Conservation (phyloP, 2,113 vertebrate species). For the Colossoma macropomum region DNA sequence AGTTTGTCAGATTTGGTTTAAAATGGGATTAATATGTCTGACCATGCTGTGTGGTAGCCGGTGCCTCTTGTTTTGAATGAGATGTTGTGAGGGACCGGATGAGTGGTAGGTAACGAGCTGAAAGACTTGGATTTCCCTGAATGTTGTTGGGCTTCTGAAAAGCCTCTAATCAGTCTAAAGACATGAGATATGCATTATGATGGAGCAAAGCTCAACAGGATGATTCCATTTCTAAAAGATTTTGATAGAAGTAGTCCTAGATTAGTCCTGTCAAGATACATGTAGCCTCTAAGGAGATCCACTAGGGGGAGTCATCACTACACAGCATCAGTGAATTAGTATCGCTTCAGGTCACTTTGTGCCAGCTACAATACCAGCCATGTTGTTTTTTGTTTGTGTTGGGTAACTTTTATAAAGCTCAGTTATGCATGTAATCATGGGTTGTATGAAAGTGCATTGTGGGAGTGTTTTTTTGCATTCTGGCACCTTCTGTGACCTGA, state of each 20-base stretch:
- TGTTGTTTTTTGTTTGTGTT: neutral
- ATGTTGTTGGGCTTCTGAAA: neutral
- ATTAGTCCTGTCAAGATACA: neutral
- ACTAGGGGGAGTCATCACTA: neutral
- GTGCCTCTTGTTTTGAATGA: neutral
- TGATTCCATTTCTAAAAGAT: neutral
- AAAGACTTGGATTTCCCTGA: neutral
- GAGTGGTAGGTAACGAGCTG: neutral
- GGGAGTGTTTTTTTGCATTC: neutral
- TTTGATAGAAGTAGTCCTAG: neutral
- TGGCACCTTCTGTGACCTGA: slow-evolving; percentile 20
- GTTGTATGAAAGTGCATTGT: neutral
- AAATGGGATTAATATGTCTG: neutral
- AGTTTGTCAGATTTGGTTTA: neutral
- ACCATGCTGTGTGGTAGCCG: neutral
- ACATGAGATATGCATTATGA: neutral
- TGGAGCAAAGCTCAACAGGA: neutral
- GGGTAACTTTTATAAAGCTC: neutral
- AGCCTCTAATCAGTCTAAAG: neutral
- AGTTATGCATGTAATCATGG: no score
- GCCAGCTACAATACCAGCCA: neutral
- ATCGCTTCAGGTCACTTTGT: neutral
- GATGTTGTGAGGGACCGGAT: neutral
- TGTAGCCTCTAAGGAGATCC: neutral
- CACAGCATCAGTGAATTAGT: neutral